Evolutionary conservation across 1,140 invertebrate genomes (phyloP).

Genomic region (Latrodectus geometricus): DNA sequence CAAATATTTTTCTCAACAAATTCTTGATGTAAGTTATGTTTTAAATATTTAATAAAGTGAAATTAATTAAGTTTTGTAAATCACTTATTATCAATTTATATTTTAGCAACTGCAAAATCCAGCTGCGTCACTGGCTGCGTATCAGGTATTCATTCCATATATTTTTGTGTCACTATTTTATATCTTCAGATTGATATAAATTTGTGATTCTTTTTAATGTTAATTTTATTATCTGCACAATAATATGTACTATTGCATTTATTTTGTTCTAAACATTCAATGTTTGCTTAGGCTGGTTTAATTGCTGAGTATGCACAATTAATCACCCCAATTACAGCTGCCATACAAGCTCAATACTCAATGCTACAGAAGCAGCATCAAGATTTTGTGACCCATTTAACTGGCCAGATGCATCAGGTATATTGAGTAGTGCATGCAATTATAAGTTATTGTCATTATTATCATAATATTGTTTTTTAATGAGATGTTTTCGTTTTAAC

Average conservation of each 20-base stretch:
- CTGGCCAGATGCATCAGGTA: conserved; percentile 79
- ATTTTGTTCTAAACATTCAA: background rate
- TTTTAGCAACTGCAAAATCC: conserved; percentile 71
- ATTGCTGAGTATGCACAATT: conserved; percentile 81
- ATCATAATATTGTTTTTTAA: no score
- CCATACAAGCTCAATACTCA: conserved; percentile 77
- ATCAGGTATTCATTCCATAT: conserved; percentile 63
- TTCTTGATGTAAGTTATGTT: conserved; percentile 77
- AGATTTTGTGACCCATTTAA: conserved; percentile 90
- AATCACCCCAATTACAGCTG: conserved; percentile 80
- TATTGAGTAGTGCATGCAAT: conserved; percentile 71
- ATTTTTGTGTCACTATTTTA: background rate
- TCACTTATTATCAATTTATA: conserved; percentile 54
- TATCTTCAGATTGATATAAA: background rate
- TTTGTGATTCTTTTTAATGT: background rate
- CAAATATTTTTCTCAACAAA: conserved; percentile 88
- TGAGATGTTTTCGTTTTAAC: no score
- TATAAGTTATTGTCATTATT: no score
- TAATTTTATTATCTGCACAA: background rate
- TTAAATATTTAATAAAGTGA: background rate
- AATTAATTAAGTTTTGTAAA: background rate
- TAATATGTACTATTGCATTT: background rate
- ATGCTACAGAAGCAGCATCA: conserved; percentile 92
- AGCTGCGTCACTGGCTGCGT: conserved; percentile 65
- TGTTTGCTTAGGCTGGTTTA: conserved; percentile 77